Evolutionary conservation across 1,140 invertebrate species (phyloP), one percentile per base, ranked within the genome.

Genomic region (Lutraria rhynchaena): DNA sequence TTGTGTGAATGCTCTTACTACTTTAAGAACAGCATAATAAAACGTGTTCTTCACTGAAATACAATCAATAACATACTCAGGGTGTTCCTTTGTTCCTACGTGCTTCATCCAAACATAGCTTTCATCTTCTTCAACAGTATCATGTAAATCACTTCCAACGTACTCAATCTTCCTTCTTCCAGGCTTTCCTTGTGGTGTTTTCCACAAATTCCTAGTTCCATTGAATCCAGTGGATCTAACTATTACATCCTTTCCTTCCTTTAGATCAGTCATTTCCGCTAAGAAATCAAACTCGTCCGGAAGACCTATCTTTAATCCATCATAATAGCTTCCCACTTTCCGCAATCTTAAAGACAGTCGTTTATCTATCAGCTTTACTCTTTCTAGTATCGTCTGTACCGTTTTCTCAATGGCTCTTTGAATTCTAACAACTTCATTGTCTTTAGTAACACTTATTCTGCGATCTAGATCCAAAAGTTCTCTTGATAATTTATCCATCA

Each of bases 201-300:
- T 63, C 60, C 60, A 63, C 22, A 63, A 44, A 44, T 63, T 63
- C n/a, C 19, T 41, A 3, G 60, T 63, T 35, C 60, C 35, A 41
- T 44, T 33, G 22, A 63, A 63, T 0, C 60, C 33, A 4, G 60
- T 63, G 3, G 35, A 33, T 41, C 60, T 41, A 4, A 63, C 60
- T 1, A 35, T n/a, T 11, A 63, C 15, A 22, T 44, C 31, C 7
- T 37, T 22, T 11, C n/a, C 31, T 61, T 81, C 77, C 5, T 41
- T n/a, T 63, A 80, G 17, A 11, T 55, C 11, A n/a, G 41, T n/a
- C 7, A 80, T 29, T 46, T 80, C 77, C 41, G 33, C 41, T 24
- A 80, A 53, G 33, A 49, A 80, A 65, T 80, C 77, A 60, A 80
- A 80, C 44, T 80, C 65, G 41, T 80, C 77, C 24, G 67, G 67